Evolutionary conservation across 2,888 invertebrate genomes (phyloP).

Genomic region (Brenthis ino): DNA sequence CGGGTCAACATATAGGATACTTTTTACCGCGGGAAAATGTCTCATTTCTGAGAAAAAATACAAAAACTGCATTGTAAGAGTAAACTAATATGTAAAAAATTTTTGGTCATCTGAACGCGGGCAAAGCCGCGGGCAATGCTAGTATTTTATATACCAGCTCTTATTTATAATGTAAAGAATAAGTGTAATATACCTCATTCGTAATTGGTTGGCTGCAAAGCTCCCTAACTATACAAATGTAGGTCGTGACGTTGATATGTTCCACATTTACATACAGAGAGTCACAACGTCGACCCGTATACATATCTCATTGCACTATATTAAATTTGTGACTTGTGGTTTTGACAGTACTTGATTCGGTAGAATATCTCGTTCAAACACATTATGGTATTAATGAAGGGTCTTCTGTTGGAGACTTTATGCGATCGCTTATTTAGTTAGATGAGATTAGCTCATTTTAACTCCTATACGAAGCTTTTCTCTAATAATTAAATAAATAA

Average conservation of each 20-base stretch:
- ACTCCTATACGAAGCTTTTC: too few species aligned
- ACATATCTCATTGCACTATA: conserved; percentile 33
- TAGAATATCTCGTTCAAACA: not conserved
- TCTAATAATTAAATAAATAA: too few species aligned
- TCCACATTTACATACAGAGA: conserved; percentile 41
- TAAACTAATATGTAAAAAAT: too few species aligned
- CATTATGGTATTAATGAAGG: conserved; percentile 20
- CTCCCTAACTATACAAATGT: conserved; percentile 35
- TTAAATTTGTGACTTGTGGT: conserved; percentile 35
- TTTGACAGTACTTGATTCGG: conserved; percentile 24
- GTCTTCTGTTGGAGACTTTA: not conserved
- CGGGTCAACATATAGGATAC: too few species aligned
- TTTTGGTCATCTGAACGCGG: too few species aligned
- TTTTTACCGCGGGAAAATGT: too few species aligned
- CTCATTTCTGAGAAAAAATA: too few species aligned
- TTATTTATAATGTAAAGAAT: not conserved
- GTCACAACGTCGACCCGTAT: conserved; percentile 32
- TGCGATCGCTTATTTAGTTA: too few species aligned
- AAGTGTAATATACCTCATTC: conserved; percentile 26
- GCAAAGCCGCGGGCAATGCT: too few species aligned
- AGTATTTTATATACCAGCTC: not conserved
- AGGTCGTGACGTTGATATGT: conserved; percentile 37
- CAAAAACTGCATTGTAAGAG: too few species aligned
- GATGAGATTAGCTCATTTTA: too few species aligned
- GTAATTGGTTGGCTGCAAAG: conserved; percentile 38